Evolutionary conservation across 2,797 vertebrate genomes (phyloP), one percentile per base, ranked within the genome.

Genomic region (Babyrousa celebensis): DNA sequence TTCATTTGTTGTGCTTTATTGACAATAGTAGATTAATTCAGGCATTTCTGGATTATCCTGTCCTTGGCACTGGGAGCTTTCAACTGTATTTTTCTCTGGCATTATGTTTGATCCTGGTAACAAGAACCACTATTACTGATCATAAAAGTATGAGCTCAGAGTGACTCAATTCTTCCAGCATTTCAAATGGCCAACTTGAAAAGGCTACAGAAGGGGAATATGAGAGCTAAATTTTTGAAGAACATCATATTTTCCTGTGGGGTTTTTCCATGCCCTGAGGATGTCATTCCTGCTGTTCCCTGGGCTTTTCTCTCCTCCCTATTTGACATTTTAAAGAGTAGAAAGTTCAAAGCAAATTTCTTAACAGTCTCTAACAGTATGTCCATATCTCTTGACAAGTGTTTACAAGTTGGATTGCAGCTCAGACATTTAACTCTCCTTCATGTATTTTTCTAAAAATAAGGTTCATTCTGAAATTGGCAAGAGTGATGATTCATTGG

Each of bases 361-460:
- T 56, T 85, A 85, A 80, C 74, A 93, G 79, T 65, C 29, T 15
- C 27, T 84, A 60, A 36, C 20, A 29, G 43, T 72, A 18, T 71
- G 21, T 71, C 23, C 17, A 2, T 84, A 65, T 74, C 56, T 78
- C 25, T 54, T 89, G 65, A 77, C 89, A 91, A 88, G 29, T 85
- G 29, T 87, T 97, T 95, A 71, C 68, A 91, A 82, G 84, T 92
- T 91, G 12, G 40, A 85, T 58, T 91, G 27, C 29, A 15, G 29
- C 75, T 91, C 80, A 89, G 85, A 84, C 54, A 72, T 91, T 92
- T 93, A 94, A 71, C 63, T 83, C 54, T 74, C 32, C n/a, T 91
- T 93, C 10, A 8, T 88, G 27, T 88, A 60, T 79, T 94, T 89
- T 96, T 68, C 94, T 95, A 63, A 92, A 95, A 86, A 17, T 62